A percentile compares a stretch with the other conserved stretches of the same genome.
phyloP scores from a whole-genome alignment of 2,113 vertebrate genomes.

The Strix aluco region DNA sequence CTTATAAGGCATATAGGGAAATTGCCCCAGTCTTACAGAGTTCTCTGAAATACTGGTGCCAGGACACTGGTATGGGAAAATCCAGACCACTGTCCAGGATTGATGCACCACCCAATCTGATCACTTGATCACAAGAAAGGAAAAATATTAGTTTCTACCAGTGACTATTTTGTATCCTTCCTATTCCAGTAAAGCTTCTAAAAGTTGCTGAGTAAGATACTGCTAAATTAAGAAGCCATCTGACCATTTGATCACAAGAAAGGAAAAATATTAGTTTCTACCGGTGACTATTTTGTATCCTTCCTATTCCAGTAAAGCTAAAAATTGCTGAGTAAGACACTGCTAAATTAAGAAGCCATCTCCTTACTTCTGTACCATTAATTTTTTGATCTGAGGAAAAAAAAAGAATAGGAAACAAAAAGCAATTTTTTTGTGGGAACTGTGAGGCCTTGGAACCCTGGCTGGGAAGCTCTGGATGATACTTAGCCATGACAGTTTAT shows the following conservation, averaged over 20 bases:
- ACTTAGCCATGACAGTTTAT: not conserved
- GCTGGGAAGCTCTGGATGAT: not conserved
- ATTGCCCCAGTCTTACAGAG: not conserved
- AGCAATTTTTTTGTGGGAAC: not conserved
- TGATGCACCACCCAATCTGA: not conserved
- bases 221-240: not conserved
- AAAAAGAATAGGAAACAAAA: not conserved
- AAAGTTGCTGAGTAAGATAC: not conserved
- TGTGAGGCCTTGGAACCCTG: not conserved
- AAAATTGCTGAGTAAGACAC: not conserved
- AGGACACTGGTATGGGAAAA: not conserved
- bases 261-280: not conserved
- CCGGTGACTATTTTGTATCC: not conserved
- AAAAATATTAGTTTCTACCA: not conserved
- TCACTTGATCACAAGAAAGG: not conserved
- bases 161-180: not conserved
- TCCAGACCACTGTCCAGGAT: not conserved
- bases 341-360: not conserved
- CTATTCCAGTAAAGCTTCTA: not conserved
- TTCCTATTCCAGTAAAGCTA: not conserved
- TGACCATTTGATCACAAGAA: not conserved
- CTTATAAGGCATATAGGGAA: not conserved
- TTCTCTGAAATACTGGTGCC: not conserved
- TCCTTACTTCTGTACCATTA: not conserved
- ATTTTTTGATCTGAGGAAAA: not conserved